Evolutionary conservation across 2,113 vertebrate genomes (phyloP), one percentile per base, ranked within the genome.

Genomic region (Turnix velox): DNA sequence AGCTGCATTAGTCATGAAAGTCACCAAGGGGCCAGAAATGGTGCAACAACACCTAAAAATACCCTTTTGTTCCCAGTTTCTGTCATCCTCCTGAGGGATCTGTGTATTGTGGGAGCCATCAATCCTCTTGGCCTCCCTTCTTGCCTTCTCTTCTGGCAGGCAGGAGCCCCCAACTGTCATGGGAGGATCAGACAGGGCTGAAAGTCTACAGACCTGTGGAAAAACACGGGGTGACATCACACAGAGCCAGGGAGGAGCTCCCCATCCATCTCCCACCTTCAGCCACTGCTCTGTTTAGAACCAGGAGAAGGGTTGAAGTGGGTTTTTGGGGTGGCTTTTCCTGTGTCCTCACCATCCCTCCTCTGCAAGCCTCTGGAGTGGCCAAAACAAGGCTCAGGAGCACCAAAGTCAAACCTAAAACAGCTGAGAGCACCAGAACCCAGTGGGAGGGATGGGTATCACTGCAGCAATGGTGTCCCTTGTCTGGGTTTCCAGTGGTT

Each of bases 191-290:
- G 55, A 59, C 20, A 0, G 67, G 76, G 85, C 84, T 92, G 84
- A 80, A 28, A 14, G 4, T 85, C 5, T 79, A 33, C 91, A 90
- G 94, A 80, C 86, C 88, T 85, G 84, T 87, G 90, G 90, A 90
- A 96, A 94, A 95, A 96, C 94, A 84, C 25, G n/a, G 65, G 42
- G 85, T 95, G 94, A 96, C 94, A 93, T 95, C 96, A 49, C 66
- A 12, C 84, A 96, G 92, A 89, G 93, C 84, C 85, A 95, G n/a
- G n/a, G n/a, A n/a, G n/a, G n/a, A n/a, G n/a, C n/a, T n/a, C n/a
- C n/a, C n/a, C n/a, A n/a, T n/a, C n/a, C n/a, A n/a, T n/a, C n/a
- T n/a, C n/a, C n/a, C n/a, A n/a, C n/a, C n/a, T n/a, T 93, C 92
- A 68, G 76, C 0, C 63, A 55, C 54, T 62, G 89, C 76, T 63